These are phyloP conservation scores for Oreotragus oreotragus DNA, from an alignment of 2,113 vertebrate species.

Conservation along the genomic window DNA sequence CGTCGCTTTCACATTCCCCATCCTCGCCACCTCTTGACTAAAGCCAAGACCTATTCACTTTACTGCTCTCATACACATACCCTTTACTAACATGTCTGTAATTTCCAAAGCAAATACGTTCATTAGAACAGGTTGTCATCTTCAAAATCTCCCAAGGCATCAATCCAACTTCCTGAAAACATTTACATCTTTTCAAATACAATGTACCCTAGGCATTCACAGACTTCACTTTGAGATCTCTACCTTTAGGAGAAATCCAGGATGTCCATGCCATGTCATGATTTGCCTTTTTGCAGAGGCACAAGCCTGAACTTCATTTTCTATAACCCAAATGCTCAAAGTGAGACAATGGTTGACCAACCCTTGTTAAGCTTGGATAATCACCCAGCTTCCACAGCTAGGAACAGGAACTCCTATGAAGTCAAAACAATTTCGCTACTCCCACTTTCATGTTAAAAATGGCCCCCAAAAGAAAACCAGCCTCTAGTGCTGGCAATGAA, in stretches of 20 bases:
- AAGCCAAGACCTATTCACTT: neutral
- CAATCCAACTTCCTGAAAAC: neutral
- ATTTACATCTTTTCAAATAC: neutral
- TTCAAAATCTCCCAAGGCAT: neutral
- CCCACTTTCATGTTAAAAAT: neutral
- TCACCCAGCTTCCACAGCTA: neutral
- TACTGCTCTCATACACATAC: neutral
- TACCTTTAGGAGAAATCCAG: conserved; percentile 1
- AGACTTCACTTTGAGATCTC: neutral
- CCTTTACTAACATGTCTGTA: neutral
- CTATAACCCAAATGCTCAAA: neutral
- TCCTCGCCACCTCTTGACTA: neutral
- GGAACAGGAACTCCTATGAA: neutral
- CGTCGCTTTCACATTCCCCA: neutral
- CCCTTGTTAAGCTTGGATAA: neutral
- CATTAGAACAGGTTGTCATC: neutral
- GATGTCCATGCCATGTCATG: neutral
- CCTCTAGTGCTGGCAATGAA: neutral
- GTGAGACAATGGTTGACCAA: neutral
- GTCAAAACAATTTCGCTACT: neutral
- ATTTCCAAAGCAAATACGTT: neutral
- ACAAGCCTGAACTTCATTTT: neutral
- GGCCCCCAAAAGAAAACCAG: neutral
- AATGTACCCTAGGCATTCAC: neutral
- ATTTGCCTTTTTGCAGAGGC: neutral